A percentile compares a stretch with the other conserved stretches of the same genome.
Evolutionary conservation across 2,888 invertebrate species (phyloP).

Genomic region (Itoplectis maculator): DNA sequence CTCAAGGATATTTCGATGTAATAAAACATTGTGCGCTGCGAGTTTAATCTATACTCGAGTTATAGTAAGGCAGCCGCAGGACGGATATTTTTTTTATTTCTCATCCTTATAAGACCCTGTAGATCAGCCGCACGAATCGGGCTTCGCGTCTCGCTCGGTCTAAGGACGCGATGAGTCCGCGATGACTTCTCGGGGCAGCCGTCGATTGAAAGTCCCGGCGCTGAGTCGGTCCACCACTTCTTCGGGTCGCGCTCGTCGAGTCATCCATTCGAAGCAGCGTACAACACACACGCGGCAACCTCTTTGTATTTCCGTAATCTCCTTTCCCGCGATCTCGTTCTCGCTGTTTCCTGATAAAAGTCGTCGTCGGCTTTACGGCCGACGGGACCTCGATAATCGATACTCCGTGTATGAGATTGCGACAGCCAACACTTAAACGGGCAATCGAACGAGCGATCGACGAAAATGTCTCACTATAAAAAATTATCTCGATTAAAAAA

Average conservation of each 20-base stretch:
- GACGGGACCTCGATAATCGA: constrained; percentile 26
- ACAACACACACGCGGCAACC: background rate
- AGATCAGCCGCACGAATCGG: constrained; percentile 27
- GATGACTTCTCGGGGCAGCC: constrained; percentile 35
- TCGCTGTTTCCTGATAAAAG: constrained; percentile 16
- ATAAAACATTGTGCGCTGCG: background rate
- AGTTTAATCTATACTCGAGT: background rate
- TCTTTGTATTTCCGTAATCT: constrained; percentile 47
- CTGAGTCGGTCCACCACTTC: constrained; percentile 30
- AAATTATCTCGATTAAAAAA: too few species aligned
- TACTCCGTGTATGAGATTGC: background rate
- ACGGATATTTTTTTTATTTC: background rate
- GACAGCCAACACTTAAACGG: background rate
- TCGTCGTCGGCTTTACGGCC: background rate
- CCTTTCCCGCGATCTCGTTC: constrained; percentile 34
- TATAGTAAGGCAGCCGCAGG: too few species aligned
- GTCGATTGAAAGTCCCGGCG: constrained; percentile 39
- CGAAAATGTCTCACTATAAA: too few species aligned
- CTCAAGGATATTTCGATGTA: background rate
- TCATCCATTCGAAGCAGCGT: too few species aligned
- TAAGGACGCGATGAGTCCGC: background rate
- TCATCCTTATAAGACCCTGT: constrained; percentile 8
- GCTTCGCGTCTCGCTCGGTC: constrained; percentile 16
- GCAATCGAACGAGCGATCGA: background rate
- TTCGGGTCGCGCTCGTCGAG: background rate